These are phyloP conservation scores for Tetramorium parvispinum DNA, from an alignment of 1,140 invertebrate genomes.

Conservation along the genomic window DNA sequence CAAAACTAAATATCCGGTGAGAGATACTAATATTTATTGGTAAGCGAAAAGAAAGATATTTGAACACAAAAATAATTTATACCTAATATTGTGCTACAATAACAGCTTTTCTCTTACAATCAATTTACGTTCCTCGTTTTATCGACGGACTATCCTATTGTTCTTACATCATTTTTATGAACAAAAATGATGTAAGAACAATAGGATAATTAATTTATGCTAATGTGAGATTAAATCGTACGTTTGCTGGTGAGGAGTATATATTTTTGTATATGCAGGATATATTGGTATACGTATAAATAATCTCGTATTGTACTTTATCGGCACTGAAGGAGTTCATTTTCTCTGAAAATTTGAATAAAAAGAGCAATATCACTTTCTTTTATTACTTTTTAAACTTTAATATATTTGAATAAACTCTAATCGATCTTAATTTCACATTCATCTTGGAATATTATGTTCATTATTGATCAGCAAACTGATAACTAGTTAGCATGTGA, in stretches of 20 bases:
- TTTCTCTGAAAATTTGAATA: too few species aligned
- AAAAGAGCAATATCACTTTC: too few species aligned
- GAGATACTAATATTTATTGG: slow-evolving; percentile 10
- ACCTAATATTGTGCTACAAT: background rate
- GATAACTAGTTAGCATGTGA: too few species aligned
- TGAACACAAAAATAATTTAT: background rate
- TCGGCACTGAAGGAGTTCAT: too few species aligned
- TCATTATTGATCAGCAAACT: too few species aligned
- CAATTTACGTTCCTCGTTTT: background rate
- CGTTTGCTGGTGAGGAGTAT: background rate
- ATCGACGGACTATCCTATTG: too few species aligned
- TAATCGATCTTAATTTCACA: too few species aligned
- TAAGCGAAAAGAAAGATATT: background rate
- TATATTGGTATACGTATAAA: slow-evolving; percentile 11
- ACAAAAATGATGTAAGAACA: background rate
- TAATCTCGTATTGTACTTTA: background rate
- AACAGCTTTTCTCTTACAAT: background rate
- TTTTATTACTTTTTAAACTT: too few species aligned
- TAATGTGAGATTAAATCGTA: slow-evolving; percentile 22
- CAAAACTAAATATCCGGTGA: background rate
- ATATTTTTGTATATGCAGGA: slow-evolving; percentile 12
- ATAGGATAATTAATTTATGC: background rate
- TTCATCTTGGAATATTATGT: too few species aligned
- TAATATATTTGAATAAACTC: too few species aligned
- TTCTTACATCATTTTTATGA: too few species aligned